Evolutionary conservation across 2,888 invertebrate genomes (phyloP).

Genomic region (Congeria kusceri): DNA sequence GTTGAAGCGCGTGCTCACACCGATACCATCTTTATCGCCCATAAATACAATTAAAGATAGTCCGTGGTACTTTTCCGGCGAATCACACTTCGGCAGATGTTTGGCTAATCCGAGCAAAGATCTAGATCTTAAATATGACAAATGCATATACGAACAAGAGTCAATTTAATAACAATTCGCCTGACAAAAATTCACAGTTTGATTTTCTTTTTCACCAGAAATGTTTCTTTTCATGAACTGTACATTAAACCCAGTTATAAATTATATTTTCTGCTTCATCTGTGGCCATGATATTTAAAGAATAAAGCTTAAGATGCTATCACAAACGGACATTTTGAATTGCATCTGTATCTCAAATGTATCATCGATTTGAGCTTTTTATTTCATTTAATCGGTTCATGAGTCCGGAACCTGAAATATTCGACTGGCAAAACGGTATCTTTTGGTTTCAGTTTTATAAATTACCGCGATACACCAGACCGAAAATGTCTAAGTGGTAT

Average conservation of each 20-base stretch:
- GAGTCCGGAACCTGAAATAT: not conserved
- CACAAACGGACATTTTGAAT: not conserved
- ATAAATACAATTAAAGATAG: constrained; percentile 43
- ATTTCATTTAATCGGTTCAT: not conserved
- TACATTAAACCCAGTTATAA: too few species aligned
- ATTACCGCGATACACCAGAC: too few species aligned
- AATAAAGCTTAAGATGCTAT: too few species aligned
- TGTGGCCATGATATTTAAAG: too few species aligned
- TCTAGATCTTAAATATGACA: constrained; percentile 44
- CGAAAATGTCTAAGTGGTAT: too few species aligned
- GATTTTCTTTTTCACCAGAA: constrained; percentile 13
- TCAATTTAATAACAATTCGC: too few species aligned
- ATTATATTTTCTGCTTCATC: not conserved
- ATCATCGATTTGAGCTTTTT: too few species aligned
- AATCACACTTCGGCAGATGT: constrained; percentile 56
- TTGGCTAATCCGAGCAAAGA: constrained; percentile 59
- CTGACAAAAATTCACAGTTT: constrained; percentile 5
- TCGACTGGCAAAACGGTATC: not conserved
- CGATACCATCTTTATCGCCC: constrained; percentile 63
- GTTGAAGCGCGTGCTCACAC: constrained; percentile 55
- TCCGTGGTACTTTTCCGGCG: constrained; percentile 44
- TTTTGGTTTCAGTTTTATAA: not conserved
- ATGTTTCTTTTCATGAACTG: constrained; percentile 9
- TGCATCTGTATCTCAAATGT: not conserved
- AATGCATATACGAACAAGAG: constrained; percentile 28